phyloP scores from a whole-genome alignment of 2,113 vertebrate genomes.

The Donacobius atricapilla region DNA sequence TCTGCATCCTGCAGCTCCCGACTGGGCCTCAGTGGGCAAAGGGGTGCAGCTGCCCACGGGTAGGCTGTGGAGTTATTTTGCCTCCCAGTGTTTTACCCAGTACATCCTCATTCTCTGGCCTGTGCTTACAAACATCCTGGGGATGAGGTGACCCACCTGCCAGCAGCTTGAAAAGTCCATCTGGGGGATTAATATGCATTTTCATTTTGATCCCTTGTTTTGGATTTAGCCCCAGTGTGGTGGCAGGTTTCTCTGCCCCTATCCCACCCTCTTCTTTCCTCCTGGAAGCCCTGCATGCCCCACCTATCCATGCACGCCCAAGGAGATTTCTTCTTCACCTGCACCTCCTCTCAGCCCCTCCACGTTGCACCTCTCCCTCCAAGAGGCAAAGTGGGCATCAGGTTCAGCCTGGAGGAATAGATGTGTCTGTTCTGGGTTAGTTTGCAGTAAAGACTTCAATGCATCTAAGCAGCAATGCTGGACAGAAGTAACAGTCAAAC shows the following conservation, averaged over 20 bases:
- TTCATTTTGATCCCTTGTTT: not conserved
- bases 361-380: not conserved
- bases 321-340: not conserved
- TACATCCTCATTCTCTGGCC: not conserved
- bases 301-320: accelerated
- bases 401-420: not conserved
- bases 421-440: not conserved
- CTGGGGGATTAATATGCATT: not conserved
- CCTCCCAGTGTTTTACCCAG: not conserved
- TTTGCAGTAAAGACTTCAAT: conserved; percentile 10
- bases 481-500: not conserved
- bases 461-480: not conserved
- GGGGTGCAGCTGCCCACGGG: not conserved
- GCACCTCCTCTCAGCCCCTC: not conserved
- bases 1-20: not conserved
- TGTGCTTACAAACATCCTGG: not conserved
- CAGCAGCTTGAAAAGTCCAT: not conserved
- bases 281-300: not conserved
- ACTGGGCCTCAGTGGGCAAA: not conserved
- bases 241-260: not conserved
- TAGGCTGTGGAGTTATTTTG: not conserved
- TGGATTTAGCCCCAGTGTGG: not conserved
- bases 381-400: not conserved
- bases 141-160: not conserved
- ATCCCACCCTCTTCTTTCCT: not conserved